These are phyloP conservation scores for Eupithecia centaureata DNA, from an alignment of 2,888 invertebrate genomes.

Conservation along the genomic window DNA sequence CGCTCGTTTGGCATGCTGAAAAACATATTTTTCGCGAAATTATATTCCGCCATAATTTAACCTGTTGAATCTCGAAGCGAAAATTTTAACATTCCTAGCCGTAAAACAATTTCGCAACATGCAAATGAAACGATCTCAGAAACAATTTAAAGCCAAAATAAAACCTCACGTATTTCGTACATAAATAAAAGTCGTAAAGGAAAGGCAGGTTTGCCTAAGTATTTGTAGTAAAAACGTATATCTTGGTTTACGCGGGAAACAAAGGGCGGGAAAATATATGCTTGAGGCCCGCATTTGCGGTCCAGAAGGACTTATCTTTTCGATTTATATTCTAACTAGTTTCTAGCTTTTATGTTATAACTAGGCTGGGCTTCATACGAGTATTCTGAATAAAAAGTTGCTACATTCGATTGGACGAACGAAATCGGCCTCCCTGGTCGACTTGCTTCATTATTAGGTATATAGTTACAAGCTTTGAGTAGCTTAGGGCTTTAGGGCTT, in stretches of 20 bases:
- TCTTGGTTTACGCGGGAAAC: slow-evolving; percentile 32
- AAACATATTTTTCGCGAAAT: neutral
- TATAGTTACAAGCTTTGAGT: too few species aligned
- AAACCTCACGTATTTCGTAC: slow-evolving; percentile 21
- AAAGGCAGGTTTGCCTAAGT: slow-evolving; percentile 26
- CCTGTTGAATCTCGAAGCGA: neutral
- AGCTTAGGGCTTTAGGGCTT: too few species aligned
- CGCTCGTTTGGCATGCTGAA: neutral
- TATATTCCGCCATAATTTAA: neutral
- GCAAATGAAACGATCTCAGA: slow-evolving; percentile 18
- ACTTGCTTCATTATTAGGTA: too few species aligned
- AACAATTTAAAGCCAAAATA: slow-evolving; percentile 21
- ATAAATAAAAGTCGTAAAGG: slow-evolving; percentile 29
- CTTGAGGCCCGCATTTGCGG: slow-evolving; percentile 17
- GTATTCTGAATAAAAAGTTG: neutral
- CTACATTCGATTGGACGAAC: too few species aligned
- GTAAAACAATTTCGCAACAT: slow-evolving; percentile 14
- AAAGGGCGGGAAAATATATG: slow-evolving; percentile 19
- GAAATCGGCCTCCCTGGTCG: too few species aligned
- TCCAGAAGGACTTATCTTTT: slow-evolving; percentile 1
- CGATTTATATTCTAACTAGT: neutral
- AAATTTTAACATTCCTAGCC: neutral
- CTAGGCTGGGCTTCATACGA: too few species aligned
- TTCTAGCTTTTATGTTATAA: too few species aligned
- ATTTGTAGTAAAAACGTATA: slow-evolving; percentile 34